phyloP scores from a whole-genome alignment of 2,888 invertebrate species.

The Lepidonotus clava region DNA sequence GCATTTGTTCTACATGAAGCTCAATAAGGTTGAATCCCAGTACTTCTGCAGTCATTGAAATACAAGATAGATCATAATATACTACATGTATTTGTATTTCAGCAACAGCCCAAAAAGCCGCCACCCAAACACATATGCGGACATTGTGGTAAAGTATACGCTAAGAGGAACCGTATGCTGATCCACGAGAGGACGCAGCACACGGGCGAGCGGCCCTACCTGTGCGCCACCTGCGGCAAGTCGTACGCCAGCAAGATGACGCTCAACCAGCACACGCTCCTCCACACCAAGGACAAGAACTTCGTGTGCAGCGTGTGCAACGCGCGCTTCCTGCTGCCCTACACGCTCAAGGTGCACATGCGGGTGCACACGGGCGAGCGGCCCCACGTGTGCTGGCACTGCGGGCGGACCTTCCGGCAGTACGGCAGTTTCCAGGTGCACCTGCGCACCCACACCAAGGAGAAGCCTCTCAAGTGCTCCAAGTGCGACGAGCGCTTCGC shows the following conservation, averaged over 20 bases:
- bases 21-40: too few relatives aligned
- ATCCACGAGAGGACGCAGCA: slow-evolving; percentile 20
- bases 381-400: slow-evolving; percentile 63
- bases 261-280: not conserved
- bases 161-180: not conserved
- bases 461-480: slow-evolving; percentile 33
- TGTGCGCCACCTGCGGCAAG: slow-evolving; percentile 35
- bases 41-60: too few relatives aligned
- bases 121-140: not conserved
- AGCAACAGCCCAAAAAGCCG: not conserved
- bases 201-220: slow-evolving; percentile 34
- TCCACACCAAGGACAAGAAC: slow-evolving; percentile 18
- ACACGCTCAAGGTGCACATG: slow-evolving; percentile 62
- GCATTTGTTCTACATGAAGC: too few relatives aligned
- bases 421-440: slow-evolving; percentile 61
- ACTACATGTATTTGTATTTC: too few relatives aligned
- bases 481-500: slow-evolving; percentile 30
- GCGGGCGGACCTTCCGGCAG: slow-evolving; percentile 59
- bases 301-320: slow-evolving; percentile 15
- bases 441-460: slow-evolving; percentile 46
- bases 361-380: slow-evolving; percentile 60
- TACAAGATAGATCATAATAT: too few relatives aligned
- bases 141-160: slow-evolving; percentile 3
- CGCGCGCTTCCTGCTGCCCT: not conserved
- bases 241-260: slow-evolving; percentile 41